Evolutionary conservation across 2,113 vertebrate species (phyloP).

Genomic region (Dascyllus trimaculatus): DNA sequence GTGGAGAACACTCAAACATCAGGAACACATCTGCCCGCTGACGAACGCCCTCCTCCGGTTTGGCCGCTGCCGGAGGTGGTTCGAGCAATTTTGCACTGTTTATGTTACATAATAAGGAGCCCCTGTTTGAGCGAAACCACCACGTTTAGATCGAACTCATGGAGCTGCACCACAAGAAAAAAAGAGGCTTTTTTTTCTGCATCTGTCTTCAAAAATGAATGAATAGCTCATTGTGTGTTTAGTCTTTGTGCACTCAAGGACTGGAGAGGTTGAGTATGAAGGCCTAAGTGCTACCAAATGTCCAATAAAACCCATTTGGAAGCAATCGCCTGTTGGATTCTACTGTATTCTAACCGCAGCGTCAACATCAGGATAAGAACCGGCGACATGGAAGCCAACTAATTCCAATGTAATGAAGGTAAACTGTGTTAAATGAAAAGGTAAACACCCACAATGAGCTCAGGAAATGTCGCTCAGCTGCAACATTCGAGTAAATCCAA

Average conservation of each 20-base stretch:
- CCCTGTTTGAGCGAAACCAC: not conserved
- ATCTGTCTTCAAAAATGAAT: conserved; percentile 23
- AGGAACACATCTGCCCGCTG: conserved; percentile 17
- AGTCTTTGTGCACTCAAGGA: conserved; percentile 34
- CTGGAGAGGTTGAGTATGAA: conserved; percentile 17
- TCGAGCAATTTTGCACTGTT: not conserved
- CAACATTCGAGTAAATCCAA: not conserved
- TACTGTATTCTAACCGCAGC: conserved; percentile 17
- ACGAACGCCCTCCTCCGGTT: not conserved
- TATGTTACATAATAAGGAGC: not conserved
- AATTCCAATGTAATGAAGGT: conserved; percentile 25
- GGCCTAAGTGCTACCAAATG: conserved; percentile 43
- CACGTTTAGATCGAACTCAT: too few species aligned
- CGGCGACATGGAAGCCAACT: conserved; percentile 7
- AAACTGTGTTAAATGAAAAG: not conserved
- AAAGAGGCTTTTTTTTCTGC: not conserved
- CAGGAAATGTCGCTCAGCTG: conserved; percentile 1
- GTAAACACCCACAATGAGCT: not conserved
- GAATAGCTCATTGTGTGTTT: conserved; percentile 42
- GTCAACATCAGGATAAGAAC: conserved; percentile 43
- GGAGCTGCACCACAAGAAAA: not conserved
- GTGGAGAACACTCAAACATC: conserved; percentile 7
- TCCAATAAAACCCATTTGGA: conserved; percentile 47
- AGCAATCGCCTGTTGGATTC: conserved; percentile 18
- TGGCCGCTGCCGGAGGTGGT: not conserved